These are phyloP conservation scores for Heterodera schachtii DNA, from an alignment of 1,140 invertebrate species.

Conservation along the genomic window DNA sequence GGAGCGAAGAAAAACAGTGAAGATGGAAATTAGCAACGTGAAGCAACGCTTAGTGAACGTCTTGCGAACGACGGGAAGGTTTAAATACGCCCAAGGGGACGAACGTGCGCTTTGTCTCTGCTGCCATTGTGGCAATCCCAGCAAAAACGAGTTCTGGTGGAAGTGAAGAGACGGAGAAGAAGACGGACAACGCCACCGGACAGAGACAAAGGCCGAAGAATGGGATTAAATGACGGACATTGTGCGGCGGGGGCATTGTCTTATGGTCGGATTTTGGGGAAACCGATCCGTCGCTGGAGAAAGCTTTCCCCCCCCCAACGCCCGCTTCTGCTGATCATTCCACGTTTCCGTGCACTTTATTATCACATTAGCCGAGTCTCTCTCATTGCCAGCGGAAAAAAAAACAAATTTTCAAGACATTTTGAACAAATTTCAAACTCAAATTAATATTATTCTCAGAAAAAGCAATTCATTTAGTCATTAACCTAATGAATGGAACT, in stretches of 20 bases:
- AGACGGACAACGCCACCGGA: neutral
- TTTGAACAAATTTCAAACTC: too few relatives aligned
- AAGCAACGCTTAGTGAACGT: neutral
- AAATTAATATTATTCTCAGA: too few relatives aligned
- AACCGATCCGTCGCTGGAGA: neutral
- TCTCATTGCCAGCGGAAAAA: neutral
- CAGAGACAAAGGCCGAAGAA: neutral
- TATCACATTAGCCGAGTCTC: neutral
- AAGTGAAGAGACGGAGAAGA: neutral
- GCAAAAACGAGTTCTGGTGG: neutral
- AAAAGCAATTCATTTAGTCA: too few relatives aligned
- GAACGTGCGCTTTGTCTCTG: neutral
- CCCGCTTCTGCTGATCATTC: neutral
- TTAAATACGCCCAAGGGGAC: neutral
- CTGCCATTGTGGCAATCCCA: neutral
- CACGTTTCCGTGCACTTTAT: neutral
- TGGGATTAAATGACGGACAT: neutral
- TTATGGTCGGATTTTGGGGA: neutral
- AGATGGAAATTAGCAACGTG: neutral
- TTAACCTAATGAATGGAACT: too few relatives aligned
- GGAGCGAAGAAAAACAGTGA: neutral
- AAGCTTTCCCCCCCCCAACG: neutral
- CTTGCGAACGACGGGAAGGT: neutral
- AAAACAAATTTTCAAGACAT: too few relatives aligned
- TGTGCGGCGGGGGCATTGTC: neutral